phyloP scores from a whole-genome alignment of 2,113 vertebrate species.

The Galeopterus variegatus region DNA sequence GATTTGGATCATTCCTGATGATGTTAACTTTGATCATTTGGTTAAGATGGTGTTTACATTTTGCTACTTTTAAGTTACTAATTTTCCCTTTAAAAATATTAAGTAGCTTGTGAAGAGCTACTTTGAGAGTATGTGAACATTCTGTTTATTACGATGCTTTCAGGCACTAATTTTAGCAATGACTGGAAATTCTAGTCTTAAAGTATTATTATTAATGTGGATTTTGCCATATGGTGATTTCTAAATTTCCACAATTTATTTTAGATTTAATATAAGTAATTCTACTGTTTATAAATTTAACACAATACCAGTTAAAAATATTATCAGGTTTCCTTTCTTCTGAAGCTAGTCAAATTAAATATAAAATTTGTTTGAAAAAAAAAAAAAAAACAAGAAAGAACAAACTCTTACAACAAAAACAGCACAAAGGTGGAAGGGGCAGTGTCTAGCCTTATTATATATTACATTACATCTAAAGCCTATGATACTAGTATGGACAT shows the following conservation, averaged over 20 bases:
- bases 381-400: background rate
- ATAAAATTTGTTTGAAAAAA: no score
- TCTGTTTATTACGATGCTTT: background rate
- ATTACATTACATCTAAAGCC: background rate
- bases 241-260: background rate
- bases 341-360: background rate
- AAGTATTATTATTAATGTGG: background rate
- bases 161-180: background rate
- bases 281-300: background rate
- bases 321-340: background rate
- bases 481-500: background rate
- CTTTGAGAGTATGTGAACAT: background rate
- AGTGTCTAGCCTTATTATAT: background rate
- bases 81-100: background rate
- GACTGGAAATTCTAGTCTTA: background rate
- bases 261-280: background rate
- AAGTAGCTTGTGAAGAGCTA: background rate
- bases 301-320: background rate
- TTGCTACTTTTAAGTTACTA: background rate
- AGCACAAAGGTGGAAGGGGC: background rate
- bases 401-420: background rate
- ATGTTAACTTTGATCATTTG: background rate
- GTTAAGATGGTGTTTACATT: background rate
- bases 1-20: background rate
- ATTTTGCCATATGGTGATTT: background rate